phyloP scores from a whole-genome alignment of 2,888 invertebrate species.

The Scaptomyza caliginosa region DNA sequence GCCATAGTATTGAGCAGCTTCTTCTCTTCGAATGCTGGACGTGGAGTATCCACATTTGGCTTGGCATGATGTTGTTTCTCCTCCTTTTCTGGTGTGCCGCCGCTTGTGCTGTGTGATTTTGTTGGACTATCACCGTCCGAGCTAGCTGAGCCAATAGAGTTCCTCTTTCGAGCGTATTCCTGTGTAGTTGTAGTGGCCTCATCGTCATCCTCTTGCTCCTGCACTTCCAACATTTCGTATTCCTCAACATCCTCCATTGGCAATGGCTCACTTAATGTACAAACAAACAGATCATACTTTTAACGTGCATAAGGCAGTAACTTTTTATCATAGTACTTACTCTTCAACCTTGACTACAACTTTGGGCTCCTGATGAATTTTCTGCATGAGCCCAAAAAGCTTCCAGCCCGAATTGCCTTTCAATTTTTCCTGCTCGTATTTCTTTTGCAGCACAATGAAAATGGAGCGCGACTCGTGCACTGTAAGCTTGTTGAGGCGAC shows the following conservation, averaged over 20 bases:
- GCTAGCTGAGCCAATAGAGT: constrained; percentile 67
- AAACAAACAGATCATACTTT: neutral
- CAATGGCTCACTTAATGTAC: constrained; percentile 58
- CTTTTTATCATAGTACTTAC: constrained; percentile 62
- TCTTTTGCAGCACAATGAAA: constrained; percentile 83
- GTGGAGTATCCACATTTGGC: constrained; percentile 57
- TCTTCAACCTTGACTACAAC: constrained; percentile 55
- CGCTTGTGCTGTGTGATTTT: constrained; percentile 68
- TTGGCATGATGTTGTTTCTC: constrained; percentile 56
- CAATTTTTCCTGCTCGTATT: constrained; percentile 81
- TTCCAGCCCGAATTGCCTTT: constrained; percentile 82
- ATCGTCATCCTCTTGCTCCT: constrained; percentile 81
- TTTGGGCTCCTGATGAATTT: constrained; percentile 76
- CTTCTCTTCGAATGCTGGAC: constrained; percentile 63
- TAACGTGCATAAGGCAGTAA: neutral
- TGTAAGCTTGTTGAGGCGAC: constrained; percentile 82
- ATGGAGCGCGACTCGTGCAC: constrained; percentile 83
- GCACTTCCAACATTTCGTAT: constrained; percentile 83
- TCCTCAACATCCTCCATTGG: constrained; percentile 81
- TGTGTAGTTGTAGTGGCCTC: constrained; percentile 27
- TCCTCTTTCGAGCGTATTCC: constrained; percentile 42
- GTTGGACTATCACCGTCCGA: constrained; percentile 80
- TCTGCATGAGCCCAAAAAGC: constrained; percentile 80
- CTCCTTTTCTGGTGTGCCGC: constrained; percentile 78
- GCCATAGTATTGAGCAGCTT: constrained; percentile 69